phyloP scores from a whole-genome alignment of 2,797 vertebrate species.

The Brotogeris chrysoptera region DNA sequence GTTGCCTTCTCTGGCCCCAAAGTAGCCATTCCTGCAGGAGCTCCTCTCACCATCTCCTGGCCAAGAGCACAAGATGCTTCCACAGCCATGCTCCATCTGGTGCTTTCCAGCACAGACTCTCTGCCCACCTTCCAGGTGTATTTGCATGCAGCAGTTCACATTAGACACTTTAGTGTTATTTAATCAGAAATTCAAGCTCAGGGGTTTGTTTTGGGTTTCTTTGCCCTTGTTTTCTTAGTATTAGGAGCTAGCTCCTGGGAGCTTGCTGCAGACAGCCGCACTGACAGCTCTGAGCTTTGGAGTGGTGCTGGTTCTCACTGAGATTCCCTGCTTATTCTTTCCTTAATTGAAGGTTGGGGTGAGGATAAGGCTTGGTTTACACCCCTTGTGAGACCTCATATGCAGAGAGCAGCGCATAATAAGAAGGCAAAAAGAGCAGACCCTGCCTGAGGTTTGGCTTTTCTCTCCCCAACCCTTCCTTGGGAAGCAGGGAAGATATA shows the following conservation, averaged over 20 bases:
- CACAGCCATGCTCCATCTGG: fast-evolving
- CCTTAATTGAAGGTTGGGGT: constrained; percentile 37
- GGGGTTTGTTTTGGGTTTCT: not conserved
- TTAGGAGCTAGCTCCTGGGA: not conserved
- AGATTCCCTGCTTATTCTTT: not conserved
- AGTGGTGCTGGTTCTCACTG: not conserved
- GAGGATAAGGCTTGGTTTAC: constrained; percentile 17
- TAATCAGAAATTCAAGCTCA: not conserved
- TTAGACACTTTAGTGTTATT: not conserved
- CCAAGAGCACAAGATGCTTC: not conserved
- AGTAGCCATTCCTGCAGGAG: not conserved
- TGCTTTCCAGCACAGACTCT: not conserved
- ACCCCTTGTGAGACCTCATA: not conserved
- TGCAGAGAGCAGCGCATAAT: not conserved
- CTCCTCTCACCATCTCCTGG: not conserved
- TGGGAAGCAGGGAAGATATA: not conserved
- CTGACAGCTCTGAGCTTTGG: constrained; percentile 21
- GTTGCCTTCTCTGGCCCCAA: not conserved
- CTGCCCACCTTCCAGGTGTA: not conserved
- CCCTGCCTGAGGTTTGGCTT: not conserved
- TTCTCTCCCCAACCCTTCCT: not conserved
- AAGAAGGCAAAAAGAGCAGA: not conserved
- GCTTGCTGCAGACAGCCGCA: not conserved
- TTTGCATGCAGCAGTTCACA: not conserved
- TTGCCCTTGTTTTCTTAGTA: not conserved